Percentiles rank a stretch among this genome's conserved stretches.
These are phyloP conservation scores for Cosmorhoe ocellata DNA, from an alignment of 2,888 invertebrate species.

Conservation along the genomic window DNA sequence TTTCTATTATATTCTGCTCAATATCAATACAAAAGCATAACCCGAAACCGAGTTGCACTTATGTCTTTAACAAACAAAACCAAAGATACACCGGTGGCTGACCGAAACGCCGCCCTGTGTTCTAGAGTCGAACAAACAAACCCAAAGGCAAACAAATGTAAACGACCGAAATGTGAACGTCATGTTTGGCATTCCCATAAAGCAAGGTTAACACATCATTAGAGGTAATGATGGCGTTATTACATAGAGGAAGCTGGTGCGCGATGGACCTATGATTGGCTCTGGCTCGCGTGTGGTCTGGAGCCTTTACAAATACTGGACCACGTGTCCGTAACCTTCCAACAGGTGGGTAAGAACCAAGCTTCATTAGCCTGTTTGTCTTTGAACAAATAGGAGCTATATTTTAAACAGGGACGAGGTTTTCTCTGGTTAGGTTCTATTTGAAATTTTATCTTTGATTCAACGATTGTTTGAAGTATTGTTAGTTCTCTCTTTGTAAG, in stretches of 20 bases:
- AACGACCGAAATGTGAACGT: slow-evolving; percentile 82
- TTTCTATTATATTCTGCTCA: too few species aligned
- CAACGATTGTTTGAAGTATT: neutral
- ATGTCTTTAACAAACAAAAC: slow-evolving; percentile 45
- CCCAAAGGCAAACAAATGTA: slow-evolving; percentile 80
- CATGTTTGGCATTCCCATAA: slow-evolving; percentile 83
- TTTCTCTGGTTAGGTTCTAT: slow-evolving; percentile 9
- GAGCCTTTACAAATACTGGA: slow-evolving; percentile 66
- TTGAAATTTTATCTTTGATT: slow-evolving; percentile 6
- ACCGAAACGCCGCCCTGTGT: slow-evolving; percentile 78
- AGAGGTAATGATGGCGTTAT: slow-evolving; percentile 81
- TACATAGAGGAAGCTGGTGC: slow-evolving; percentile 62
- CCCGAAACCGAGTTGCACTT: slow-evolving; percentile 67
- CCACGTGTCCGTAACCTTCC: slow-evolving; percentile 55
- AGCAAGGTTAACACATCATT: slow-evolving; percentile 82
- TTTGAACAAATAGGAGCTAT: slow-evolving; percentile 24
- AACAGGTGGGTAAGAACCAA: slow-evolving; percentile 38
- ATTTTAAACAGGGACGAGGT: slow-evolving; percentile 19
- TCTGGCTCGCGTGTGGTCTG: slow-evolving; percentile 75
- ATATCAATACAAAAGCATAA: slow-evolving; percentile 56
- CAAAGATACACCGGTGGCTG: slow-evolving; percentile 62
- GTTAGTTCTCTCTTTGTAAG: too few species aligned
- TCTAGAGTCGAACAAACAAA: slow-evolving; percentile 79
- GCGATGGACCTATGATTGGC: slow-evolving; percentile 71
- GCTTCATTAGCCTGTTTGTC: slow-evolving; percentile 36